These are phyloP conservation scores for Datnioides undecimradiatus DNA, from an alignment of 2,113 vertebrate genomes.

Conservation along the genomic window DNA sequence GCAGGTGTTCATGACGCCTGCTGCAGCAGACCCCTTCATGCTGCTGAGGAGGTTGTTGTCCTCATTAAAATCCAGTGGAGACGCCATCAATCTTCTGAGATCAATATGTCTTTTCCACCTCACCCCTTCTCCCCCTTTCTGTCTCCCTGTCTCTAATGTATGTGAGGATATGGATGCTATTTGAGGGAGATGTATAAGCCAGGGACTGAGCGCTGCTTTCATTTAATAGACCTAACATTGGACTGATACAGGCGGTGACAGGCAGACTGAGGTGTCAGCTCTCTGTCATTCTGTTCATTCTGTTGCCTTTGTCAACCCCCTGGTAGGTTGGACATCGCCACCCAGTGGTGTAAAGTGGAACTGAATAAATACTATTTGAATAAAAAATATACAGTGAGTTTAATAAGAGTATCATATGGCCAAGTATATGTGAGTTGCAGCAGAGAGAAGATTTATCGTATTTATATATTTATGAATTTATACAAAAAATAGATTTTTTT, in stretches of 20 bases:
- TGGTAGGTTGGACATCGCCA: slow-evolving; percentile 50
- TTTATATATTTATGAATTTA: background rate
- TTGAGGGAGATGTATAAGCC: slow-evolving; percentile 14
- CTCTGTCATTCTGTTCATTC: background rate
- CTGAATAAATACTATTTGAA: background rate
- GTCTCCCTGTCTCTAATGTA: slow-evolving; percentile 25
- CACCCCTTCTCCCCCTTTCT: background rate
- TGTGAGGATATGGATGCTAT: slow-evolving; percentile 10
- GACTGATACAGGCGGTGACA: background rate
- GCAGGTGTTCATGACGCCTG: slow-evolving; percentile 13
- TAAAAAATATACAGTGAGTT: too few relatives aligned
- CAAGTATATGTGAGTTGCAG: background rate
- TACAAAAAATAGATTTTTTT: background rate
- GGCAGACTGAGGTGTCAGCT: background rate
- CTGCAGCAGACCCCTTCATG: slow-evolving; percentile 25
- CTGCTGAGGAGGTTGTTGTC: slow-evolving; percentile 41
- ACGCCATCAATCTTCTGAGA: slow-evolving; percentile 61
- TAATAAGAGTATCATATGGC: too few relatives aligned
- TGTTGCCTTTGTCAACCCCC: background rate
- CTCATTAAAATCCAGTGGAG: slow-evolving; percentile 60
- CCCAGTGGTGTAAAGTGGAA: slow-evolving; percentile 55
- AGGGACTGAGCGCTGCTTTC: slow-evolving; percentile 10
- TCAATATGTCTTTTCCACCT: slow-evolving; percentile 55
- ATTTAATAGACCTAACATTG: background rate
- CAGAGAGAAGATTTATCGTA: background rate